Conservation (phyloP, 1,140 invertebrate genomes). For the Zaprionus camerounensis region DNA sequence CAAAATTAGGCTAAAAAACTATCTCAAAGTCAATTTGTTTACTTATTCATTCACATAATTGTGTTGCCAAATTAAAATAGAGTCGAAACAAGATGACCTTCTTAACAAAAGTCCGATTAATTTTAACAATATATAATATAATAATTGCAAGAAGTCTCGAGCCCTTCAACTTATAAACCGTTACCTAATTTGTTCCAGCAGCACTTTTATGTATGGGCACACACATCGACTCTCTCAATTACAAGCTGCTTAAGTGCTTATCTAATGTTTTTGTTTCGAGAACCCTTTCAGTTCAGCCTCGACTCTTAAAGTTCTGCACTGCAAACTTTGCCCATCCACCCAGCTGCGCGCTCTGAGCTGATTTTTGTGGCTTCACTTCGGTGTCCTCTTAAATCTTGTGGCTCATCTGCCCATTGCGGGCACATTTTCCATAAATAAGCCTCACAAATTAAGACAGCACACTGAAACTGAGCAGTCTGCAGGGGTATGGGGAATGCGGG, state of each 20-base stretch:
- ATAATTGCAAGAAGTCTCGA: neutral
- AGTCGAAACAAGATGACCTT: neutral
- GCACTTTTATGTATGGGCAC: neutral
- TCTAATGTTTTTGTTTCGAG: constrained; percentile 18
- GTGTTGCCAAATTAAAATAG: too few relatives aligned
- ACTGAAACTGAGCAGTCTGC: constrained; percentile 30
- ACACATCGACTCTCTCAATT: constrained; percentile 19
- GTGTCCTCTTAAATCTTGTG: constrained; percentile 51
- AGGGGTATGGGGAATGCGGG: neutral
- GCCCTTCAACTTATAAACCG: neutral
- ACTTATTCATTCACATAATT: too few relatives aligned
- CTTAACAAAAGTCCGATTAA: neutral
- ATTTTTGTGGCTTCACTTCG: constrained; percentile 46
- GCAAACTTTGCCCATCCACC: constrained; percentile 11
- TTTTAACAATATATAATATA: neutral
- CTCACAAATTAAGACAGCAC: constrained; percentile 67
- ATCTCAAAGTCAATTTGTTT: too few relatives aligned
- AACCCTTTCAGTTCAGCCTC: constrained; percentile 16
- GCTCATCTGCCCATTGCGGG: constrained; percentile 41
- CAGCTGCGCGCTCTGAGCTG: neutral
- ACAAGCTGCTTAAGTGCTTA: constrained; percentile 23
- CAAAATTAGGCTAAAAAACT: too few relatives aligned
- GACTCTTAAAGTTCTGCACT: constrained; percentile 11
- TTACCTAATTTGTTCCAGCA: neutral
- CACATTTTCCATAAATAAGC: constrained; percentile 64